A percentile compares a stretch with the other conserved stretches of the same genome.
These are phyloP conservation scores for Tonatia bakeri DNA, from an alignment of 2,113 vertebrate genomes.

Conservation along the genomic window DNA sequence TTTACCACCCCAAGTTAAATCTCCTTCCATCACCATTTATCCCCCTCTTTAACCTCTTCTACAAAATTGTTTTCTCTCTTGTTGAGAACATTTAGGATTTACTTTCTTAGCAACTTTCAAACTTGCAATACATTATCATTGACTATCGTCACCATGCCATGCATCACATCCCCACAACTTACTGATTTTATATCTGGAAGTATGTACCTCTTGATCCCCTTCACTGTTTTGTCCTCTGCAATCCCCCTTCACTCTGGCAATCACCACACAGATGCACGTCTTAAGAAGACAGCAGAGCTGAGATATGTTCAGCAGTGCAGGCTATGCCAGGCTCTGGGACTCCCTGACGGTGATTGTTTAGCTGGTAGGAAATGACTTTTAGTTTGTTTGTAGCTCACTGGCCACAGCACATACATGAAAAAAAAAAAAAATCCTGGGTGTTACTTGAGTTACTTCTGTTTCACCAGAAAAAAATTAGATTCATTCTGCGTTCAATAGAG, in stretches of 20 bases:
- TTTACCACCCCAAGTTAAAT: too few species aligned
- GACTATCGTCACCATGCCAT: not conserved
- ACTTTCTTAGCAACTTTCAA: not conserved
- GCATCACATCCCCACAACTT: not conserved
- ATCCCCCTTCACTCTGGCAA: not conserved
- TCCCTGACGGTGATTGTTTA: slow-evolving; percentile 45
- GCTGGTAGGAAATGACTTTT: slow-evolving; percentile 54
- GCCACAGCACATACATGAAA: not conserved
- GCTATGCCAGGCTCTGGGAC: not conserved
- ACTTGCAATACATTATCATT: not conserved
- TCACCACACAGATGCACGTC: not conserved
- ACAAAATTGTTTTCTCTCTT: not conserved
- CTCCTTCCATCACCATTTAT: too few species aligned
- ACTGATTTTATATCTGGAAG: not conserved
- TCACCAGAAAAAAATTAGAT: slow-evolving; percentile 38
- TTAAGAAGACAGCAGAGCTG: slow-evolving; percentile 8
- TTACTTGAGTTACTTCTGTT: slow-evolving; percentile 15
- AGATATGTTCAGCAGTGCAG: slow-evolving; percentile 35
- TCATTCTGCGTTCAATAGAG: slow-evolving; percentile 11
- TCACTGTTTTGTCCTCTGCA: not conserved
- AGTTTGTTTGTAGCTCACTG: slow-evolving; percentile 52
- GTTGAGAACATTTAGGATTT: not conserved
- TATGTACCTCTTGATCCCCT: not conserved
- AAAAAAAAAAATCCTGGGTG: not conserved
- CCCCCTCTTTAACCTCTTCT: too few species aligned